Percentiles rank a stretch among this genome's conserved stretches.
Conservation (phyloP, 2,888 invertebrate genomes). For the Orgyia antiqua region DNA sequence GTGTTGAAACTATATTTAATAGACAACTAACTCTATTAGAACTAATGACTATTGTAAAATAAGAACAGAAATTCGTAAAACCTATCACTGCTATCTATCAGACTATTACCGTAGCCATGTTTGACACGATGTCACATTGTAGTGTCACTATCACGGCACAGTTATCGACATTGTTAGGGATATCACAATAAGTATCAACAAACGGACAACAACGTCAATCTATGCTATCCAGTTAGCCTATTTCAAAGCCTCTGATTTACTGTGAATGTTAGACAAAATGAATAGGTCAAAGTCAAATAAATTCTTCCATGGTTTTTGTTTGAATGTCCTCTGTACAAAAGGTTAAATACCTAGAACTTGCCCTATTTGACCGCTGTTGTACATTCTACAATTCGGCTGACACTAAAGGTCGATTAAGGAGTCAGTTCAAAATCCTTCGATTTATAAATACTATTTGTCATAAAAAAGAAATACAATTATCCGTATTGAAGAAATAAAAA, state of each 20-base stretch:
- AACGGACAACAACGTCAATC: slow-evolving; percentile 28
- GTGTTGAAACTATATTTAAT: slow-evolving; percentile 15
- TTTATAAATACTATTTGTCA: too few species aligned
- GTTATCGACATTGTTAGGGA: slow-evolving; percentile 30
- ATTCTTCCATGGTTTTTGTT: slow-evolving; percentile 3
- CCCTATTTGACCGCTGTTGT: slow-evolving; percentile 18
- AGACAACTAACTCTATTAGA: too few species aligned
- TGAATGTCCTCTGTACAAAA: slow-evolving; percentile 18
- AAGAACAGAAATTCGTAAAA: too few species aligned
- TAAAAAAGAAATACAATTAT: too few species aligned
- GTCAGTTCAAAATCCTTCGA: too few species aligned
- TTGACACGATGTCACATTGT: slow-evolving; percentile 21
- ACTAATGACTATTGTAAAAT: too few species aligned
- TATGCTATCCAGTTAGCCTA: slow-evolving; percentile 11
- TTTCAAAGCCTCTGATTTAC: slow-evolving; percentile 1
- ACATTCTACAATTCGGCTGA: slow-evolving; percentile 12
- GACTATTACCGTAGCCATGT: slow-evolving; percentile 15
- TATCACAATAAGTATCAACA: slow-evolving; percentile 28
- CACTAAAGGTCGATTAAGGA: slow-evolving; percentile 1
- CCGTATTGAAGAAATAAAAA: too few species aligned
- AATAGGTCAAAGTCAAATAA: not conserved
- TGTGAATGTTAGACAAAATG: slow-evolving; percentile 1
- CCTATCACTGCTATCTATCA: too few species aligned
- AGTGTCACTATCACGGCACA: slow-evolving; percentile 23
- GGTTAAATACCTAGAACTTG: slow-evolving; percentile 28